Evolutionary conservation across 1,140 invertebrate species (phyloP), one percentile per base, ranked within the genome.

Genomic region (Bombus fervidus): DNA sequence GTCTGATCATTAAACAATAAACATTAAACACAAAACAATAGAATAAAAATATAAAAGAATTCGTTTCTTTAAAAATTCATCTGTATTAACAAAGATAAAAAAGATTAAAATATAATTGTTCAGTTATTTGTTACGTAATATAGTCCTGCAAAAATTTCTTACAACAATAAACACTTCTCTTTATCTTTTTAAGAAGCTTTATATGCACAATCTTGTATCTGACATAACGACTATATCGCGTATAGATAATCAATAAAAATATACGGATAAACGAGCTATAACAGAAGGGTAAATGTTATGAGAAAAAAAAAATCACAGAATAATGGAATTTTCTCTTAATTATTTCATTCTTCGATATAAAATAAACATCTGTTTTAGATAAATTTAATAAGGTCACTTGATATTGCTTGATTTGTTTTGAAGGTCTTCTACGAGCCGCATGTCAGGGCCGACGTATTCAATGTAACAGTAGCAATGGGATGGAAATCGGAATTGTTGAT

Each of bases 401-500:
- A 15, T 39, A 25, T 41, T 1, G 28, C 39, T 18, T 9, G 43
- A 37, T 34, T 13, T 43, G 6, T 22, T 34, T 28, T 25, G 22
- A 10, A 4, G 1, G 4, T 34, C 4, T 75, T 39, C 3, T 9
- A 13, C 22, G 25, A 18, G 5, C 18, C 81, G 53, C 1, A 28
- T 10, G 1, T 41, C 47, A 10, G 73, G 25, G 59, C 64, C 86
- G 15, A 41, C 34, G 53, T 96, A 96, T 93, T 97, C 96, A 37
- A 90, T 39, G 12, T 92, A 89, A 39, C 97, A 97, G 62, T 96
- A 96, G 89, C 97, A 97, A 83, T 96, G 97, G 3, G 96, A 96
- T 12, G 97, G 96, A 43, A 97, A 95, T 83, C 93, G 92, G 79
- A 96, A 96, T 12, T 93, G 91, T 85, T 96, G 95, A 8, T 95